Conservation (phyloP, 1,140 invertebrate species). For the Brachionus rubens region DNA sequence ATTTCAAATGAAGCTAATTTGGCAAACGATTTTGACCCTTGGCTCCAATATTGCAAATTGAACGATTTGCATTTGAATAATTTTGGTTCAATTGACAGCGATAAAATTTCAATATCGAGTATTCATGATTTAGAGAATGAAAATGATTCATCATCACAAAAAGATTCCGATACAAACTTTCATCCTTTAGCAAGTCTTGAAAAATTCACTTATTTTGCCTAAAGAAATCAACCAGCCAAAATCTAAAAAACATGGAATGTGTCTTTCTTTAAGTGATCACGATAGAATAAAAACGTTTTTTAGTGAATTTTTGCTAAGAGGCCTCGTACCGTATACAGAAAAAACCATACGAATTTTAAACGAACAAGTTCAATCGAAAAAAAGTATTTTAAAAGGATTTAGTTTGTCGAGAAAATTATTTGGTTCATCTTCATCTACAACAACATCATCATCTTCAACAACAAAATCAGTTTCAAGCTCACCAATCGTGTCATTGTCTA, state of each 20-base stretch:
- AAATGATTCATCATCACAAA: background rate
- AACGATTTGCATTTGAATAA: background rate
- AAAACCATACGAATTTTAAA: conserved; percentile 75
- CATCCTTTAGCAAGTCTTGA: background rate
- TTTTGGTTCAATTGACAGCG: no score
- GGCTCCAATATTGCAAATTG: conserved; percentile 23
- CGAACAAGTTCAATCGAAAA: conserved; percentile 59
- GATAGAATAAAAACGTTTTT: conserved; percentile 79
- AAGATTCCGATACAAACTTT: background rate
- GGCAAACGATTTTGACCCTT: conserved; percentile 24
- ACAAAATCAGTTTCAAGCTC: background rate
- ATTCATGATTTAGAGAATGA: background rate
- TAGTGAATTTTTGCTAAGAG: conserved; percentile 79
- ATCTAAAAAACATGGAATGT: conserved; percentile 65
- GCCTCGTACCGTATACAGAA: conserved; percentile 83
- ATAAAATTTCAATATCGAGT: no score
- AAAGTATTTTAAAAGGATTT: conserved; percentile 67
- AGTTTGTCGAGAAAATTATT: conserved; percentile 92
- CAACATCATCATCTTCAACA: background rate
- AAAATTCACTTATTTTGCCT: background rate
- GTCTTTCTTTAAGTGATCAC: conserved; percentile 72
- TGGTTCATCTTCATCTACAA: conserved; percentile 70
- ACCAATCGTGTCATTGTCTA: no score
- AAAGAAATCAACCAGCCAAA: background rate
- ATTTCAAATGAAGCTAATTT: background rate